phyloP scores from a whole-genome alignment of 37 sponge, comb jelly and placozoan genomes.

The Hormiphora californensis region DNA sequence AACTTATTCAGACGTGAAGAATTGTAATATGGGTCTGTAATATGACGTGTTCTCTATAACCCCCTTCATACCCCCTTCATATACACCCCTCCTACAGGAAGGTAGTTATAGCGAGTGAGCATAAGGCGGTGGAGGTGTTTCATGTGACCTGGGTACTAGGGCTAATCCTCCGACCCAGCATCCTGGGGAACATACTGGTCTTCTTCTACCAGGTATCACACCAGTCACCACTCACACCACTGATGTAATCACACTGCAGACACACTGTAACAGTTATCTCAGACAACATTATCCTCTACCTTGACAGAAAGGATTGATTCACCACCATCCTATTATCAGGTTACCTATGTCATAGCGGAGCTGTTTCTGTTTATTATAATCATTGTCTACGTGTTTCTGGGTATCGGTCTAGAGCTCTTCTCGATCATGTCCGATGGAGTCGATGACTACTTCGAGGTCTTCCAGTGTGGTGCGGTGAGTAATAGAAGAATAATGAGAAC shows the following conservation, averaged over 20 bases:
- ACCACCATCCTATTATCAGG: background rate
- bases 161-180: background rate
- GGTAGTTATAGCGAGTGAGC: too few species aligned
- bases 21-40: too few species aligned
- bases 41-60: too few species aligned
- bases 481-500: background rate
- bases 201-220: constrained; percentile 38
- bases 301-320: too few species aligned
- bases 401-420: constrained; percentile 46
- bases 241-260: background rate
- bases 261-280: too few species aligned
- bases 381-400: constrained; percentile 48
- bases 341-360: background rate
- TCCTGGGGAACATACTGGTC: background rate
- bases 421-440: constrained; percentile 5
- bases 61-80: background rate
- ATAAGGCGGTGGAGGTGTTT: background rate
- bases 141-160: background rate
- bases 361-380: constrained; percentile 53
- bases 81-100: too few species aligned
- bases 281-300: too few species aligned
- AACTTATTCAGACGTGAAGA: too few species aligned
- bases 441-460: constrained; percentile 38
- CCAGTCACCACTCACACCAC: background rate
- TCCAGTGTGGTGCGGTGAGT: constrained; percentile 24